Evolutionary conservation across 2,113 vertebrate species (phyloP).

Genomic region (Caranx ignobilis): DNA sequence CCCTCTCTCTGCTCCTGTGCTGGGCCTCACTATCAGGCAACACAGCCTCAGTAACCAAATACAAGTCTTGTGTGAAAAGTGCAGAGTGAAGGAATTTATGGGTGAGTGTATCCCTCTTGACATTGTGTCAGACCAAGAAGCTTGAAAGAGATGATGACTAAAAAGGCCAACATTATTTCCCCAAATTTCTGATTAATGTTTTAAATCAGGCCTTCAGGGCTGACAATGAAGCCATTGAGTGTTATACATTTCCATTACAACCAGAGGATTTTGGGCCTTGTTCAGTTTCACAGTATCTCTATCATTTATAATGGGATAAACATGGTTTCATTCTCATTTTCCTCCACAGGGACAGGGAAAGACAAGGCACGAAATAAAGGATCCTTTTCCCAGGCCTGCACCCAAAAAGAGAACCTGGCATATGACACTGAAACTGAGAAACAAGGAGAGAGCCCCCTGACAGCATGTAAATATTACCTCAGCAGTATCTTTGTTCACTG

Average conservation of each 20-base stretch:
- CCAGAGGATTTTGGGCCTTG: background rate
- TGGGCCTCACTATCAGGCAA: constrained; percentile 86
- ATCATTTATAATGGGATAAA: constrained; percentile 17
- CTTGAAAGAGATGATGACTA: background rate
- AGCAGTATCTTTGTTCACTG: constrained; percentile 86
- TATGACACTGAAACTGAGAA: constrained; percentile 56
- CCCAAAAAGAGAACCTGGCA: constrained; percentile 43
- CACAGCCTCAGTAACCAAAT: constrained; percentile 81
- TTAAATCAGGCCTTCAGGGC: background rate
- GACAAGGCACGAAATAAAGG: constrained; percentile 77
- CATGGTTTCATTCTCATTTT: constrained; percentile 32
- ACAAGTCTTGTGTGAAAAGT: constrained; percentile 80
- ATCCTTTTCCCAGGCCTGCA: constrained; percentile 45
- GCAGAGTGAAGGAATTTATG: constrained; percentile 83
- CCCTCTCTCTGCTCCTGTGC: constrained; percentile 86
- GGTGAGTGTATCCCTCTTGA: constrained; percentile 83
- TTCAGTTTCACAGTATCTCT: constrained; percentile 17
- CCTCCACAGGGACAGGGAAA: constrained; percentile 82
- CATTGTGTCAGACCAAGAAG: background rate
- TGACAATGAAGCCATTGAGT: background rate
- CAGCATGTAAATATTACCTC: constrained; percentile 82
- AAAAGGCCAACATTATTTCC: background rate
- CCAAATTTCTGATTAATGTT: background rate
- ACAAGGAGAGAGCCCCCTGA: constrained; percentile 61
- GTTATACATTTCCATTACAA: constrained; percentile 1